phyloP scores from a whole-genome alignment of 2,797 vertebrate species.

The Falco naumanni region DNA sequence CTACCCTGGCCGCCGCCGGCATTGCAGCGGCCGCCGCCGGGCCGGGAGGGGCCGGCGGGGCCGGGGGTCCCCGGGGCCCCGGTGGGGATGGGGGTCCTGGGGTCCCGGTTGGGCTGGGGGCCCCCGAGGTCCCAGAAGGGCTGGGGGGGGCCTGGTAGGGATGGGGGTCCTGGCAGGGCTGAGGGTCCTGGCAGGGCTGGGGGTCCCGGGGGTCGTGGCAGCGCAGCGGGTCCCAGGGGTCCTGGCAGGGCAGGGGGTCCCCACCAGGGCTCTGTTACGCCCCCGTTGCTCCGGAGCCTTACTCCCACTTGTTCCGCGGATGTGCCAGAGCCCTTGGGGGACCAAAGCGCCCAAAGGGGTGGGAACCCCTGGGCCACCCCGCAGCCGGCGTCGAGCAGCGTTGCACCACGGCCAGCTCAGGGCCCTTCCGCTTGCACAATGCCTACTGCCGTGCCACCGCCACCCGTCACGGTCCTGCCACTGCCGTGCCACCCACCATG shows the following conservation, averaged over 20 bases:
- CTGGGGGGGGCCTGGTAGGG: not conserved
- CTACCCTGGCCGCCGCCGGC: not conserved
- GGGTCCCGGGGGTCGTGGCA: not conserved
- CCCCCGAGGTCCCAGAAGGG: not conserved
- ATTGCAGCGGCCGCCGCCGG: not conserved
- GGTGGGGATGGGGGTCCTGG: too few species aligned
- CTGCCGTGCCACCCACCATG: not conserved
- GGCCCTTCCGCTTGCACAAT: not conserved
- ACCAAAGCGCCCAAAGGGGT: rapidly evolving
- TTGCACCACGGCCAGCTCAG: not conserved
- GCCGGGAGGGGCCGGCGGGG: not conserved
- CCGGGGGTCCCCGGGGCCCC: not conserved
- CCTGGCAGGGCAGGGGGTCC: not conserved
- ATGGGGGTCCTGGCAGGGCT: not conserved
- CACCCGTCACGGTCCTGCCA: too few species aligned
- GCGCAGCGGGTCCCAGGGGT: not conserved
- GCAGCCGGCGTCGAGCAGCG: rapidly evolving
- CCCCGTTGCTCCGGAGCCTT: rapidly evolving
- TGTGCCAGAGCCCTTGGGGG: not conserved
- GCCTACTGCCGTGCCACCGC: rapidly evolving
- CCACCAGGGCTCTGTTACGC: rapidly evolving
- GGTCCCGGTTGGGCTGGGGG: too few species aligned
- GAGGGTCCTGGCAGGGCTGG: too few species aligned
- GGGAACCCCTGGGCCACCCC: rapidly evolving
- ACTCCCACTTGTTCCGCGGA: rapidly evolving